A percentile compares a stretch with the other conserved stretches of the same genome.
phyloP scores from a whole-genome alignment of 2,888 invertebrate species.

The Abrostola triplasia region DNA sequence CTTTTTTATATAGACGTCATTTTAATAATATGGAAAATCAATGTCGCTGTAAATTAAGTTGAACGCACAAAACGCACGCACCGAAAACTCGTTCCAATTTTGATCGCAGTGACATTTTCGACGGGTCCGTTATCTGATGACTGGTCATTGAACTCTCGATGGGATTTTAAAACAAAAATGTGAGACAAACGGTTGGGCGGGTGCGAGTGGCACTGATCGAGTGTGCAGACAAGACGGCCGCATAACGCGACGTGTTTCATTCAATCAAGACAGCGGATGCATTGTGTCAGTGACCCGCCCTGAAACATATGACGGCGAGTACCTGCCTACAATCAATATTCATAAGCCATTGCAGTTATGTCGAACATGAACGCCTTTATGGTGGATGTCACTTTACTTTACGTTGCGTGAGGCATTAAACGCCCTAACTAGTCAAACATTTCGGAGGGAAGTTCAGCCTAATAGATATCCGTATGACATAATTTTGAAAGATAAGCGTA shows the following conservation, averaged over 20 bases:
- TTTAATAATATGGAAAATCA: slow-evolving; percentile 63
- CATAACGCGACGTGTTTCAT: slow-evolving; percentile 70
- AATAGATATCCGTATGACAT: slow-evolving; percentile 37
- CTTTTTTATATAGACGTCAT: slow-evolving; percentile 49
- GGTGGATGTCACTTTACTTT: slow-evolving; percentile 57
- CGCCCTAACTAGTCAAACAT: slow-evolving; percentile 48
- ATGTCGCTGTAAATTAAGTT: slow-evolving; percentile 60
- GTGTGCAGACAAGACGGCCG: slow-evolving; percentile 52
- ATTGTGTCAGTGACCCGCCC: slow-evolving; percentile 67
- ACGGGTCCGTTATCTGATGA: slow-evolving; percentile 64
- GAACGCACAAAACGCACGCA: slow-evolving; percentile 55
- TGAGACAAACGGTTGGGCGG: slow-evolving; percentile 42
- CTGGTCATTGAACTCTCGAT: slow-evolving; percentile 63
- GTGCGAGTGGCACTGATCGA: slow-evolving; percentile 44
- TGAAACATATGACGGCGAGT: slow-evolving; percentile 58
- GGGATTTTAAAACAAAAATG: slow-evolving; percentile 64
- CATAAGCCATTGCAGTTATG: slow-evolving; percentile 62
- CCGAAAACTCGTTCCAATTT: slow-evolving; percentile 67
- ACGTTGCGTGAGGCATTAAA: slow-evolving; percentile 55
- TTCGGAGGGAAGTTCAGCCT: slow-evolving; percentile 46
- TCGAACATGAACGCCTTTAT: slow-evolving; percentile 54
- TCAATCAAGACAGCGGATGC: slow-evolving; percentile 79
- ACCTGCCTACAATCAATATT: slow-evolving; percentile 66
- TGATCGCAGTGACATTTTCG: slow-evolving; percentile 60
- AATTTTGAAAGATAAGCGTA: slow-evolving; percentile 14